Conservation (phyloP, 2,113 vertebrate genomes). For the Aplodontia rufa region DNA sequence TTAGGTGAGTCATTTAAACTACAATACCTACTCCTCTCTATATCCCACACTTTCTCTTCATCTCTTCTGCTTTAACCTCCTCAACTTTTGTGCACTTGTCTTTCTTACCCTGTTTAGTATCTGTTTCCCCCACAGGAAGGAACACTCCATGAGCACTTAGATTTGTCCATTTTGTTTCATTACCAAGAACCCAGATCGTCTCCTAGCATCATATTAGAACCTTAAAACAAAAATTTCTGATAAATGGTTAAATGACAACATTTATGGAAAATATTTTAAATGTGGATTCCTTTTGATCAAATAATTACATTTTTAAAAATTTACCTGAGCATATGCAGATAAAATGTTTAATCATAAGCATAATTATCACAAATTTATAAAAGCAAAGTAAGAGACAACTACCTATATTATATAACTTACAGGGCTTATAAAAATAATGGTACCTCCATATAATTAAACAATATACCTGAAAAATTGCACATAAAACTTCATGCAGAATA, state of each 20-base stretch:
- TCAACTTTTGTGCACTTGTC: background rate
- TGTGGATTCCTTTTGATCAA: background rate
- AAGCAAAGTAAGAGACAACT: background rate
- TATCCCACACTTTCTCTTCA: background rate
- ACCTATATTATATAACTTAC: background rate
- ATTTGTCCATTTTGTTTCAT: background rate
- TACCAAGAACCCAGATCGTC: background rate
- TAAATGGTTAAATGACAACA: background rate
- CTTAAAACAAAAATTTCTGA: background rate
- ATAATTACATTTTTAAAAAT: background rate
- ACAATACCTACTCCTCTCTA: accelerated
- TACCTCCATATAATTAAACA: background rate
- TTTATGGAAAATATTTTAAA: background rate
- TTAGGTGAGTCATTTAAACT: background rate
- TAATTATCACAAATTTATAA: background rate
- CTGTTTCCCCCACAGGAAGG: background rate
- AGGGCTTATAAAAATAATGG: background rate
- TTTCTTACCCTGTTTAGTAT: background rate
- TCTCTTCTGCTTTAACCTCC: background rate
- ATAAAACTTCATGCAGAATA: background rate
- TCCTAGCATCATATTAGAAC: background rate
- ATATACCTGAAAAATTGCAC: background rate
- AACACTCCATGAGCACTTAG: background rate
- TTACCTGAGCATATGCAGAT: background rate
- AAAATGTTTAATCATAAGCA: background rate